Base-by-base conservation (phyloP, 2,797 vertebrate species). In the Melanotaenia maccullochi region DNA sequence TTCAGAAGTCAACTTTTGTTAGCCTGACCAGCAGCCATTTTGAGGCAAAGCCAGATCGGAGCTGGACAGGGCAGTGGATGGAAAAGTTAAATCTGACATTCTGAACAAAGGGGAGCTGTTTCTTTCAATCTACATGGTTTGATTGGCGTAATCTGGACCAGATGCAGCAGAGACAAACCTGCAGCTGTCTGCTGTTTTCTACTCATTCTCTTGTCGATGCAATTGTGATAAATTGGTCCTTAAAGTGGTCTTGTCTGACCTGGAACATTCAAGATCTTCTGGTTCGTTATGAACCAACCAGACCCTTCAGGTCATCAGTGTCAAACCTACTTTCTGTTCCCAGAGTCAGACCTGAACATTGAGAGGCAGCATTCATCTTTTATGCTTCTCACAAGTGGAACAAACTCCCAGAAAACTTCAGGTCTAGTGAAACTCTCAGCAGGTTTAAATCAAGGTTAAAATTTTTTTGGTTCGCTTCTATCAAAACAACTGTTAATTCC, bases 191-290 rank as follows among this genome's bases (percentile, higher is more conserved):
- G 86, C 80, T 90, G 82, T 81, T 89, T 86, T 82, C 82, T 76
- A 69, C 78, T 82, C 78, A 78, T 87, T 87, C 86, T 90, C 83
- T 62, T 64, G 76, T 85, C 79, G 63, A 81, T 84, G 82, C 89
- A 90, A 92, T 90, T 90, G 76, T 85, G 83, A 91, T 81, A 89
- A 92, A 93, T 91, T 92, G 87, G 80, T 83, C 80, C 75, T 87
- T 87, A 85, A 89, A 89, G 85, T 82, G 74, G 78, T 87, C 71
- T 84, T 86, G 83, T 90, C 84, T 89, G 90, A 89, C 84, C 82
- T 79, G 65, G 82, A 83, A 82, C 78, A 35, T 6, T 35, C 33
- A 35, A 28, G 28, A 28, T 28, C 3, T 28, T 28, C 28, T 28
- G 28, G 28, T 28, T 28, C 28, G 3, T 28, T 28, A 28, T 28